phyloP scores from a whole-genome alignment of 2,113 vertebrate species.

The Lontra canadensis region DNA sequence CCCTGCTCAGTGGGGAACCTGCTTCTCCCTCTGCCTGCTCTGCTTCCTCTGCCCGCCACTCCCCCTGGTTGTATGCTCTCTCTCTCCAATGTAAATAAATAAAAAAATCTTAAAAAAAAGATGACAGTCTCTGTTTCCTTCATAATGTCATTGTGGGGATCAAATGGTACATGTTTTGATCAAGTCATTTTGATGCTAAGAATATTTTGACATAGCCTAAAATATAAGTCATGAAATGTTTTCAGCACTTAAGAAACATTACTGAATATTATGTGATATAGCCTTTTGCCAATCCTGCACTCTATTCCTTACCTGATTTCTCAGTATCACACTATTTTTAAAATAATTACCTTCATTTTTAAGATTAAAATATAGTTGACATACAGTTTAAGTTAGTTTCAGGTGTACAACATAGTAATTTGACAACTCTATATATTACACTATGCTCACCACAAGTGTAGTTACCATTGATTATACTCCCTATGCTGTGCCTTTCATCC shows the following conservation, averaged over 20 bases:
- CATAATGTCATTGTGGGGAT: not conserved
- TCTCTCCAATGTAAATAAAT: too few relatives aligned
- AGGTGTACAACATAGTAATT: not conserved
- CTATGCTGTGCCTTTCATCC: not conserved
- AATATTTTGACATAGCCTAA: not conserved
- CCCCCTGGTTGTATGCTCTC: too few relatives aligned
- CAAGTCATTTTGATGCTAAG: constrained; percentile 9
- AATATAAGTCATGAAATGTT: not conserved
- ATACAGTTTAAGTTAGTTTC: not conserved
- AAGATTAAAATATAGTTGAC: not conserved
- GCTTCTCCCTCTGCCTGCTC: too few relatives aligned
- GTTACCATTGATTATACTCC: not conserved
- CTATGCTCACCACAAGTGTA: not conserved
- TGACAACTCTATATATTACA: not conserved
- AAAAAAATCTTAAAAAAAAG: not conserved
- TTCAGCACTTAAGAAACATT: constrained; percentile 14
- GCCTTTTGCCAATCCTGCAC: not conserved
- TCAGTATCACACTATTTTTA: not conserved
- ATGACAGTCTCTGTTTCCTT: not conserved
- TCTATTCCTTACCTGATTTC: not conserved
- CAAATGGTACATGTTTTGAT: not conserved
- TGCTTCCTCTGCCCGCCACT: too few relatives aligned
- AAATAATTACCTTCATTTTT: not conserved
- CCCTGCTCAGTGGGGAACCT: too few relatives aligned
- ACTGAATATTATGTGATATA: not conserved